A percentile compares a stretch with the other conserved stretches of the same genome.
Conservation (phyloP, 1,140 invertebrate genomes). For the Daktulosphaira vitifoliae region DNA sequence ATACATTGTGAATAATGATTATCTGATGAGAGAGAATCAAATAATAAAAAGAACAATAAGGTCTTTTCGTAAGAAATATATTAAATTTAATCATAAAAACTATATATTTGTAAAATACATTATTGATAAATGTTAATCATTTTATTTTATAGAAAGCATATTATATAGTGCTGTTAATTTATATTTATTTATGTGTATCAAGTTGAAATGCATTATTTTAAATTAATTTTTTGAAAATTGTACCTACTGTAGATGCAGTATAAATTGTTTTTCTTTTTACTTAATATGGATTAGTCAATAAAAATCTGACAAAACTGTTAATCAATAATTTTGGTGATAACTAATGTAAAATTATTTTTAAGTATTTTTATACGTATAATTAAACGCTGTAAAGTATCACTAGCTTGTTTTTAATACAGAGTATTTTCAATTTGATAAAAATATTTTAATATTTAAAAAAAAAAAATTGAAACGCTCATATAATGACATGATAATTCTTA, state of each 20-base stretch:
- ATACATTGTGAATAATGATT: constrained; percentile 22
- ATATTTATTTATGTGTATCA: constrained; percentile 22
- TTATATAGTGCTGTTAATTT: too few relatives aligned
- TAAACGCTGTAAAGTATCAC: constrained; percentile 16
- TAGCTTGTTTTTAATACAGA: too few relatives aligned
- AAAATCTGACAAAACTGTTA: constrained; percentile 10
- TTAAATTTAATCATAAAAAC: constrained; percentile 3
- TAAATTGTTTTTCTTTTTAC: constrained; percentile 16
- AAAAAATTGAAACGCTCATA: too few relatives aligned
- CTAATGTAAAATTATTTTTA: constrained; percentile 34
- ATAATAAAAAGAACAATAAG: constrained; percentile 7
- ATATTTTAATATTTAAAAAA: too few relatives aligned
- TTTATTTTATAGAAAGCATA: too few relatives aligned
- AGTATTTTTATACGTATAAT: constrained; percentile 31
- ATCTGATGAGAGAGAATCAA: constrained; percentile 12
- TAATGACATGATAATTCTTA: too few relatives aligned
- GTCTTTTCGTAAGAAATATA: constrained; percentile 14
- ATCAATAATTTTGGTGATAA: constrained; percentile 29
- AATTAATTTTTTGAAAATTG: not conserved
- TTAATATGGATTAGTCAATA: not conserved
- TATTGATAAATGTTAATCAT: not conserved
- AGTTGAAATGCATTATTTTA: constrained; percentile 6
- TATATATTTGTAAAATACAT: constrained; percentile 24
- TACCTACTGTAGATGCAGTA: constrained; percentile 7
- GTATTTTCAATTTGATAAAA: too few relatives aligned